A percentile compares a stretch with the other conserved stretches of the same genome.
Evolutionary conservation across 92 coral and sea anemone species (phyloP).

Genomic region (Porites divaricata): DNA sequence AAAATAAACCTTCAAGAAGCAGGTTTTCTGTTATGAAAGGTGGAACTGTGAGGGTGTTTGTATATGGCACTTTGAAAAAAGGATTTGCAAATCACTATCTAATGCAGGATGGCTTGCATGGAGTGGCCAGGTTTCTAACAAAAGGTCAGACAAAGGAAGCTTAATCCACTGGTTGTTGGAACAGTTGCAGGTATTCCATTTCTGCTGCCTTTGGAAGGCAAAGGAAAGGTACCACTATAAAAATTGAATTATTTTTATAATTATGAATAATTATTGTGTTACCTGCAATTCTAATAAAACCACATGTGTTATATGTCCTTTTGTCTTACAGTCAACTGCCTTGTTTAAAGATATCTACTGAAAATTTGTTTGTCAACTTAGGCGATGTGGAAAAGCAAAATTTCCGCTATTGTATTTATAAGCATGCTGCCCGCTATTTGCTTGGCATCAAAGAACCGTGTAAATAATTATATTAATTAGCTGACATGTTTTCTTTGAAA

Average conservation of each 20-base stretch:
- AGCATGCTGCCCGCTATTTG: too few relatives aligned
- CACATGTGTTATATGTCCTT: background rate
- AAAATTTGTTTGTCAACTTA: too few relatives aligned
- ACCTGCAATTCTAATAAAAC: too few relatives aligned
- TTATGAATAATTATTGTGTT: too few relatives aligned
- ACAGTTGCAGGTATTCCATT: slow-evolving; percentile 76
- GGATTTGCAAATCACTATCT: slow-evolving; percentile 85
- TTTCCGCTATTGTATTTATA: too few relatives aligned
- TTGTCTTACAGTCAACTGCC: background rate
- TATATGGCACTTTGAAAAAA: slow-evolving; percentile 79
- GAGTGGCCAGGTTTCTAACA: slow-evolving; percentile 47
- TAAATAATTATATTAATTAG: background rate
- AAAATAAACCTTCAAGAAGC: too few relatives aligned
- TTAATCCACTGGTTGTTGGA: slow-evolving; percentile 76
- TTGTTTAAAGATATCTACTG: too few relatives aligned
- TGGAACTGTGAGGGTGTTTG: slow-evolving; percentile 66
- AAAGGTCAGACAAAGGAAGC: slow-evolving; percentile 70
- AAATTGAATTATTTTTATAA: too few relatives aligned
- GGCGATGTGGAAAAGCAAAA: too few relatives aligned
- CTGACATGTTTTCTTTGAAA: background rate
- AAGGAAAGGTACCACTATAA: slow-evolving; percentile 84
- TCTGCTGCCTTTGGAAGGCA: slow-evolving; percentile 66
- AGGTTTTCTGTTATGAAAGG: too few relatives aligned
- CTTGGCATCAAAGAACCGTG: too few relatives aligned
- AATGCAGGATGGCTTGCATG: slow-evolving; percentile 53